Evolutionary conservation across 1,140 invertebrate species (phyloP).

Genomic region (Pogonomyrmex barbatus): DNA sequence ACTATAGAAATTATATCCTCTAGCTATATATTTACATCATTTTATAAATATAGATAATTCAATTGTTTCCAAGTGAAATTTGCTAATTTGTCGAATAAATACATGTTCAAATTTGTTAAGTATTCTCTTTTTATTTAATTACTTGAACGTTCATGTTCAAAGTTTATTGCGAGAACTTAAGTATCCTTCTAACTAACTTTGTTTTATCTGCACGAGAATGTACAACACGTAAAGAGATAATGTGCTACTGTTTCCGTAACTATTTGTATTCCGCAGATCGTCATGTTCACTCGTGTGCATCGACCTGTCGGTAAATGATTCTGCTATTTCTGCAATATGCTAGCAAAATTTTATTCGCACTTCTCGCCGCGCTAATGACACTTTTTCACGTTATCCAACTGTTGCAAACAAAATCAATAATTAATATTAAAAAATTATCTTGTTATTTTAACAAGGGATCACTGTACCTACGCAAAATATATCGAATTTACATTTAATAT

Average conservation of each 20-base stretch:
- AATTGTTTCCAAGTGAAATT: not conserved
- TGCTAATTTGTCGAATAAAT: not conserved
- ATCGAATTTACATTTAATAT: not conserved
- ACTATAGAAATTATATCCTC: not conserved
- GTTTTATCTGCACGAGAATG: constrained; percentile 34
- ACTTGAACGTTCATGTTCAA: not conserved
- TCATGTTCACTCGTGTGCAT: constrained; percentile 78
- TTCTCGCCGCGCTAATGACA: not conserved
- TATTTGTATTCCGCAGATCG: constrained; percentile 62
- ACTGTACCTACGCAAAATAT: not conserved
- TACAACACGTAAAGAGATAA: constrained; percentile 43
- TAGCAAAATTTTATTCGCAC: constrained; percentile 63
- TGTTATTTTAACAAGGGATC: not conserved
- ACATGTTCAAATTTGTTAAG: not conserved
- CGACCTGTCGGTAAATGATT: constrained; percentile 78
- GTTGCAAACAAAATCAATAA: not conserved
- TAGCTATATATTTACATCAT: not conserved
- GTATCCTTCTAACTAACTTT: not conserved
- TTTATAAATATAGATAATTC: not conserved
- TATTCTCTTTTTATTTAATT: not conserved
- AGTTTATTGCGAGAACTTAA: constrained; percentile 8
- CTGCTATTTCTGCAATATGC: constrained; percentile 72
- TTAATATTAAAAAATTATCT: not conserved
- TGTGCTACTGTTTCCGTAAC: constrained; percentile 12
- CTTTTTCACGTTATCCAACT: not conserved